Percentiles rank a stretch among this genome's conserved stretches.
Conservation (phyloP, 1,140 invertebrate species). For the Hylaeus anthracinus region DNA sequence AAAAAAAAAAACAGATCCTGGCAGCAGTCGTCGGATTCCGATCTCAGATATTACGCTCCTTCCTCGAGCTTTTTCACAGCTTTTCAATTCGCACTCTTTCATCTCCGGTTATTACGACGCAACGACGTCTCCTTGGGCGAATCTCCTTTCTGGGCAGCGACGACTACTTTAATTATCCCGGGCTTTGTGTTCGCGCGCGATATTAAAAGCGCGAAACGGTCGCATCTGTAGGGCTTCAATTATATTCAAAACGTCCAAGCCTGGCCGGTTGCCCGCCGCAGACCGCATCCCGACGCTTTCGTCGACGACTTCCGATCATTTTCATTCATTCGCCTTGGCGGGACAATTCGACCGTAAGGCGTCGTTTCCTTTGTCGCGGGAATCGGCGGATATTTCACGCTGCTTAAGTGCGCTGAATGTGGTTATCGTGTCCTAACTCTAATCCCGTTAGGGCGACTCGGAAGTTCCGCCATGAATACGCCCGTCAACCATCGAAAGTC, state of each 20-base stretch:
- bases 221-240: slow-evolving; percentile 24
- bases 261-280: background rate
- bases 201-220: slow-evolving; percentile 11
- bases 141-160: background rate
- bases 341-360: background rate
- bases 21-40: too few species aligned
- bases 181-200: slow-evolving; percentile 3
- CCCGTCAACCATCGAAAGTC: background rate
- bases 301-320: background rate
- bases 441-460: background rate
- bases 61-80: background rate
- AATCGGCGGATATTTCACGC: background rate
- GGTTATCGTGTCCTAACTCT: background rate
- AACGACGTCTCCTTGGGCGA: background rate
- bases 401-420: too few species aligned
- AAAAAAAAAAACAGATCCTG: too few species aligned
- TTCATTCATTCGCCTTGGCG: background rate
- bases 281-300: slow-evolving; percentile 1
- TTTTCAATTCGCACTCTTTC: slow-evolving; percentile 7
- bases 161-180: slow-evolving; percentile 36
- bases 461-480: background rate
- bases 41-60: background rate
- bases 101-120: background rate
- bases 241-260: slow-evolving; percentile 32
- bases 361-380: background rate